Percentiles rank a stretch among this genome's conserved stretches.
These are phyloP conservation scores for Myotis brandtii DNA, from an alignment of 2,113 vertebrate species.

Conservation along the genomic window DNA sequence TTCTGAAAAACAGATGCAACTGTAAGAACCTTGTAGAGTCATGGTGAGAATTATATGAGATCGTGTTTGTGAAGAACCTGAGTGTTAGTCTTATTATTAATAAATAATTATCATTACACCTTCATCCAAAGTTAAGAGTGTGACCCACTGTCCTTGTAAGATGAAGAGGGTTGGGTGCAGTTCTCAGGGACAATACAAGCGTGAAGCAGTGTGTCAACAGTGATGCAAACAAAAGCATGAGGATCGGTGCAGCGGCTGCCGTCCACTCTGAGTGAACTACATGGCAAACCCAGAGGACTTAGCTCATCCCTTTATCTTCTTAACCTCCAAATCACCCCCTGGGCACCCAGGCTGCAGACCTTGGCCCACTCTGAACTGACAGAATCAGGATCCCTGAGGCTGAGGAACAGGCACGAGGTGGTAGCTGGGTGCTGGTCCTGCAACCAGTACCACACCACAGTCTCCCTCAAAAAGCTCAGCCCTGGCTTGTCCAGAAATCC, in stretches of 20 bases:
- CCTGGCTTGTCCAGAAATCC: background rate
- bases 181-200: background rate
- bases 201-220: background rate
- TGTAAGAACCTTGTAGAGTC: background rate
- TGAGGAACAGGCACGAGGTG: background rate
- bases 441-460: no score
- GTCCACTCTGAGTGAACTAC: background rate
- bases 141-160: background rate
- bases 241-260: background rate
- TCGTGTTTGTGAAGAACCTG: background rate
- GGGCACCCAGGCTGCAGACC: background rate
- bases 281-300: background rate
- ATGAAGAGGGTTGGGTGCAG: background rate
- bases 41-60: background rate
- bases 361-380: background rate
- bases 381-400: background rate
- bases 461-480: background rate
- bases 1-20: background rate
- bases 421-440: background rate
- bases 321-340: background rate
- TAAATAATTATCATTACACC: background rate
- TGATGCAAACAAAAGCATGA: background rate
- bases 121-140: background rate
- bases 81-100: background rate
- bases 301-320: background rate